These are phyloP conservation scores for Stomatorhinus ivindoensis DNA, from an alignment of 2,113 vertebrate genomes.

Conservation along the genomic window DNA sequence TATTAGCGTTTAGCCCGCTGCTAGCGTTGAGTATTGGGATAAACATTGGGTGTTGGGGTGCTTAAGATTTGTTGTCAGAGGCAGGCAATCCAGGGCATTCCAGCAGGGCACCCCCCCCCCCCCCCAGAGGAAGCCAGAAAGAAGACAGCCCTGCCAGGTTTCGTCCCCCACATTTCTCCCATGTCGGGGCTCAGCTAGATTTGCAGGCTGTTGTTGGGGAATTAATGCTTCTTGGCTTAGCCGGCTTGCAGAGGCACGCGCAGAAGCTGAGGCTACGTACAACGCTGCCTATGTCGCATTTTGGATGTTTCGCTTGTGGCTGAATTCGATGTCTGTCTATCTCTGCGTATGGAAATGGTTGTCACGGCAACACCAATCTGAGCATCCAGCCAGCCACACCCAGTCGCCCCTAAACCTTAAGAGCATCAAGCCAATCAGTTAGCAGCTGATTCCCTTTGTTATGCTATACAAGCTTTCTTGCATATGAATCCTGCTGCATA, in stretches of 20 bases:
- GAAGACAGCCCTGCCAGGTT: neutral
- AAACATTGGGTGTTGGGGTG: neutral
- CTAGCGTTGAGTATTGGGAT: neutral
- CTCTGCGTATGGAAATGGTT: neutral
- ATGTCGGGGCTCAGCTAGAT: neutral
- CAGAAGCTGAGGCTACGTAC: neutral
- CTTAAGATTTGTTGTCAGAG: neutral
- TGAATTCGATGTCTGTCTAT: neutral
- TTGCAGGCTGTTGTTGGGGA: neutral
- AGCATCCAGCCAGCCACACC: neutral
- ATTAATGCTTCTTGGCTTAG: constrained; percentile 8
- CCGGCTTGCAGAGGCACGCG: neutral
- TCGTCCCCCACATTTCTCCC: neutral
- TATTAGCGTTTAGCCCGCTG: neutral
- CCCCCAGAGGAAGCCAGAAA: neutral
- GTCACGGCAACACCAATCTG: neutral
- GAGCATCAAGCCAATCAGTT: neutral
- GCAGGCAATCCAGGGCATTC: constrained; percentile 13
- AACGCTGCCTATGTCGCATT: neutral
- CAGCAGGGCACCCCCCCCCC: too few species aligned
- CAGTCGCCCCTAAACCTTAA: neutral
- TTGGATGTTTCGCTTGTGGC: neutral
- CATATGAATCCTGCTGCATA: neutral
- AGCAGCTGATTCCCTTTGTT: neutral
- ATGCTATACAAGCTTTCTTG: neutral